These are phyloP conservation scores for Verasper variegatus DNA, from an alignment of 2,113 vertebrate genomes.

Conservation along the genomic window DNA sequence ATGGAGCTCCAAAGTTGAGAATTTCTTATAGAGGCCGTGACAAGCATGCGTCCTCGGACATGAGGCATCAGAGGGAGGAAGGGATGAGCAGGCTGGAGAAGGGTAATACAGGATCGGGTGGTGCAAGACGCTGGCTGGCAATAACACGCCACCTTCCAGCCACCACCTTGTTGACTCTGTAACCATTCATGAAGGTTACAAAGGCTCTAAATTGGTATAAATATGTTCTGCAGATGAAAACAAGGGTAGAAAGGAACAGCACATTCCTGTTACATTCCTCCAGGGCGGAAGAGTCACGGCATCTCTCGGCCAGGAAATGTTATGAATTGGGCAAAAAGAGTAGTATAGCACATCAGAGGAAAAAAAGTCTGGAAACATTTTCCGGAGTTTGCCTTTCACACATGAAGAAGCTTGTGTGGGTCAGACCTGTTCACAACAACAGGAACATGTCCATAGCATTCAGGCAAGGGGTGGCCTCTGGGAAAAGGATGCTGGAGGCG, in stretches of 20 bases:
- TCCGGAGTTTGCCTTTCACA: too few relatives aligned
- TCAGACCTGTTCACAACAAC: too few relatives aligned
- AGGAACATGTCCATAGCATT: too few relatives aligned
- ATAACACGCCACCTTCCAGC: constrained; percentile 13
- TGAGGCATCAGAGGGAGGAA: constrained; percentile 14
- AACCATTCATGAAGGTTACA: constrained; percentile 39
- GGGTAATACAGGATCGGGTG: background rate
- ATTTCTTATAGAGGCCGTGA: constrained; percentile 10
- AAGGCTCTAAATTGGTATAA: constrained; percentile 30
- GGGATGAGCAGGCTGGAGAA: background rate
- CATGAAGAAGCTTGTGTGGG: too few relatives aligned
- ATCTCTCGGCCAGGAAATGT: constrained; percentile 27
- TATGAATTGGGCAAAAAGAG: constrained; percentile 23
- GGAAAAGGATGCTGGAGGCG: too few relatives aligned
- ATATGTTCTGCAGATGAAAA: constrained; percentile 17
- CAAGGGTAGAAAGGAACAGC: constrained; percentile 15
- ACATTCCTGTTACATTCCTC: constrained; percentile 52
- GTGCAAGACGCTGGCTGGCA: constrained; percentile 23
- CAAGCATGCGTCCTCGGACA: constrained; percentile 3
- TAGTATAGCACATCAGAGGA: too few relatives aligned
- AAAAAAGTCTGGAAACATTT: constrained; percentile 10
- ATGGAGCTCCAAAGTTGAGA: constrained; percentile 27
- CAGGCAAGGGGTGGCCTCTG: too few relatives aligned
- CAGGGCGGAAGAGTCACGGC: constrained; percentile 39
- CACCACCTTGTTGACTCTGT: constrained; percentile 35